Conservation (phyloP, 2,797 vertebrate species). For the Neosalanx taihuensis region DNA sequence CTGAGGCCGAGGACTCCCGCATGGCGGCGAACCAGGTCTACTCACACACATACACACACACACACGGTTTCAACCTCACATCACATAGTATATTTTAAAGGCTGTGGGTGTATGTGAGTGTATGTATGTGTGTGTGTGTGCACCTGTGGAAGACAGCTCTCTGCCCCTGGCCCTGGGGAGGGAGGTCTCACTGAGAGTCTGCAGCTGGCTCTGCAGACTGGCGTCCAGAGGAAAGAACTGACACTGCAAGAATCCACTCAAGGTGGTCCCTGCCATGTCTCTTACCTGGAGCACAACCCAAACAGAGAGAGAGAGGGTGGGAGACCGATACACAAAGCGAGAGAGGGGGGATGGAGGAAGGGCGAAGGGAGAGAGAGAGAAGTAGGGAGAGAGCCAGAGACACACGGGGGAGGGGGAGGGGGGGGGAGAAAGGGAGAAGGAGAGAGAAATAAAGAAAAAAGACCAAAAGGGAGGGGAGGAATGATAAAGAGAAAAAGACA, state of each 20-base stretch:
- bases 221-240: conserved; percentile 90
- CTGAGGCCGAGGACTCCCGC: conserved; percentile 95
- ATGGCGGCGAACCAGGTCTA: conserved; percentile 91
- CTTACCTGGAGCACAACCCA: conserved; percentile 77
- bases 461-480: background rate
- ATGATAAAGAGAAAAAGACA: background rate
- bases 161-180: conserved; percentile 86
- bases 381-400: no score
- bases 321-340: background rate
- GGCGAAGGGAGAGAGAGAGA: no score
- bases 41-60: conserved; percentile 22
- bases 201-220: conserved; percentile 92
- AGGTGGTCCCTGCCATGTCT: conserved; percentile 95
- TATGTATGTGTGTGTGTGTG: conserved; percentile 36
- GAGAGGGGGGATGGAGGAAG: background rate
- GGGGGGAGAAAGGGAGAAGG: no score
- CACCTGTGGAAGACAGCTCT: conserved; percentile 78
- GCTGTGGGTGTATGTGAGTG: conserved; percentile 6
- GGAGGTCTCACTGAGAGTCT: conserved; percentile 93
- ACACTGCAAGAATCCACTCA: conserved; percentile 95
- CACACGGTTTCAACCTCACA: background rate
- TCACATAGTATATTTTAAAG: background rate
- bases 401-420: no score
- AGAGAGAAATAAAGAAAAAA: background rate
- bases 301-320: background rate